Evolutionary conservation across 2,797 vertebrate genomes (phyloP).

Genomic region (Sorex maritimensis): DNA sequence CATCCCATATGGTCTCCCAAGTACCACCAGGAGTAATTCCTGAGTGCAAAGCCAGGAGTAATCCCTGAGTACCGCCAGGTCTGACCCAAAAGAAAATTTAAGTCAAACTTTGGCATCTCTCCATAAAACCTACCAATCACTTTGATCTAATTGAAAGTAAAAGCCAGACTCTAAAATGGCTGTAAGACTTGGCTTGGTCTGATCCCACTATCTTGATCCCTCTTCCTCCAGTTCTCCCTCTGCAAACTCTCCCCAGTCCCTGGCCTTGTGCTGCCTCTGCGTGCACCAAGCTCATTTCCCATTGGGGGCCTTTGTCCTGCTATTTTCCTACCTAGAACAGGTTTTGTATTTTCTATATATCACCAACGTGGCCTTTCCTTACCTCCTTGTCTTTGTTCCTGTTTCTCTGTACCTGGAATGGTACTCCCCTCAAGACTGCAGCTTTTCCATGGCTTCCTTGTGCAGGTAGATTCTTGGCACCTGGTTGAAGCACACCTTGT

Average conservation of each 20-base stretch:
- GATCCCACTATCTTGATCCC: background rate
- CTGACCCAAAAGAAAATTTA: background rate
- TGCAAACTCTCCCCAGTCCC: background rate
- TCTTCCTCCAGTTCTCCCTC: constrained; percentile 18
- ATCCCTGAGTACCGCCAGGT: no score
- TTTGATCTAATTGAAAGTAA: constrained; percentile 65
- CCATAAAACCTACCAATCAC: constrained; percentile 39
- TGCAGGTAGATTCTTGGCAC: no score
- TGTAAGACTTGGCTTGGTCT: background rate
- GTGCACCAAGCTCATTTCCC: background rate
- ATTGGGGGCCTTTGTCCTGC: background rate
- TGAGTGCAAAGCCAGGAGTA: no score
- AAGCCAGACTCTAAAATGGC: constrained; percentile 50
- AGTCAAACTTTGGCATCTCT: constrained; percentile 34
- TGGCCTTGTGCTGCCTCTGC: constrained; percentile 40
- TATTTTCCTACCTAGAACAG: background rate
- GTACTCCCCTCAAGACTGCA: constrained; percentile 47
- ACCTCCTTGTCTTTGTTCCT: constrained; percentile 48
- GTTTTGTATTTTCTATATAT: background rate
- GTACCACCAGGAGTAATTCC: no score
- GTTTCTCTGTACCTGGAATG: constrained; percentile 14
- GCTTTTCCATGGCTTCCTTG: background rate
- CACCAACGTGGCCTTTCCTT: background rate
- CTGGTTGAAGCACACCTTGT: background rate
- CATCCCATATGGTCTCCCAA: no score